phyloP scores from a whole-genome alignment of 2,888 invertebrate species.

The Caenorhabditis zanzibari region DNA sequence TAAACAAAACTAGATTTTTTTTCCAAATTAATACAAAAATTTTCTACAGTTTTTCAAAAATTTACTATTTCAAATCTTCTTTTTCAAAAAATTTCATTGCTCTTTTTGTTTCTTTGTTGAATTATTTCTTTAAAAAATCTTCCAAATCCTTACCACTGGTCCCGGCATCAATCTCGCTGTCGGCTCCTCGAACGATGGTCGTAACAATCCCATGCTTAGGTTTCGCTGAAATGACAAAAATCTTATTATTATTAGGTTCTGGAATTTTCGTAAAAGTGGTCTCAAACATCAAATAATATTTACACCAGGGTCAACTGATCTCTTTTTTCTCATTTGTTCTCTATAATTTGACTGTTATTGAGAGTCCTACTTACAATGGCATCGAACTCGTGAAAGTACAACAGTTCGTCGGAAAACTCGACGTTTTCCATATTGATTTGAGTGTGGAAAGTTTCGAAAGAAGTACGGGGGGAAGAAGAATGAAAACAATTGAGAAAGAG shows the following conservation, averaged over 20 bases:
- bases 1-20: too few relatives aligned
- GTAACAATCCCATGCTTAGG: slow-evolving; percentile 75
- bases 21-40: too few relatives aligned
- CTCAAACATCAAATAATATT: slow-evolving; percentile 32
- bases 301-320: slow-evolving; percentile 43
- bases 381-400: slow-evolving; percentile 70
- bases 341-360: slow-evolving; percentile 7
- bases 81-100: too few relatives aligned
- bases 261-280: not conserved
- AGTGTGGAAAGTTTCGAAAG: slow-evolving; percentile 2
- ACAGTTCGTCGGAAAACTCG: slow-evolving; percentile 61
- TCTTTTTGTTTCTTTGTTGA: not conserved
- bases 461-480: slow-evolving; percentile 5
- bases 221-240: slow-evolving; percentile 63
- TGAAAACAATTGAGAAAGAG: slow-evolving; percentile 27
- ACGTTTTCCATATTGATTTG: slow-evolving; percentile 51
- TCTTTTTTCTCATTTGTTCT: too few relatives aligned
- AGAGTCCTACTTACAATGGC: slow-evolving; percentile 51
- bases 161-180: slow-evolving; percentile 77
- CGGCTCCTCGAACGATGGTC: slow-evolving; percentile 78
- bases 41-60: too few relatives aligned
- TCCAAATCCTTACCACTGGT: slow-evolving; percentile 57
- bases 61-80: too few relatives aligned
- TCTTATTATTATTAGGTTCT: too few relatives aligned
- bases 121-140: not conserved